Conservation (phyloP, 1,140 invertebrate species). For the Dendrolimus kikuchii region DNA sequence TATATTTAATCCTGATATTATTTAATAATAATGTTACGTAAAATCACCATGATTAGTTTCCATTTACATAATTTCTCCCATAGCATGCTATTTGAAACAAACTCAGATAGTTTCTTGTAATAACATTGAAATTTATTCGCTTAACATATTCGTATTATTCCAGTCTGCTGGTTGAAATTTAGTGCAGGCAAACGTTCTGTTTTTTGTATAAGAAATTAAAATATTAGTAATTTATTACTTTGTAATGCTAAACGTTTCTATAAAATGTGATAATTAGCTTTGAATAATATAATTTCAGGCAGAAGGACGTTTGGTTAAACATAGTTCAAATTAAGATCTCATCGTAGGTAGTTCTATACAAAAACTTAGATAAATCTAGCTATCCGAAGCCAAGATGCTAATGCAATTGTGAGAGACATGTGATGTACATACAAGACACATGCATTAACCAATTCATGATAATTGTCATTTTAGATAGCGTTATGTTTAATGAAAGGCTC, state of each 20-base stretch:
- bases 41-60: too few species aligned
- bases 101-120: too few species aligned
- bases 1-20: too few species aligned
- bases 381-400: slow-evolving; percentile 64
- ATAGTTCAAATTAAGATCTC: slow-evolving; percentile 70
- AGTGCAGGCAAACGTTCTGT: slow-evolving; percentile 13
- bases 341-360: slow-evolving; percentile 56
- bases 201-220: slow-evolving; percentile 18
- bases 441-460: too few species aligned
- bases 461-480: too few species aligned
- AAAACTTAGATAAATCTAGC: slow-evolving; percentile 54
- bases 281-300: slow-evolving; percentile 39
- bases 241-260: slow-evolving; percentile 33
- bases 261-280: slow-evolving; percentile 64
- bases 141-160: background rate
- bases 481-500: slow-evolving; percentile 37
- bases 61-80: too few species aligned
- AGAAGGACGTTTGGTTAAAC: slow-evolving; percentile 47
- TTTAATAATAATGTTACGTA: too few species aligned
- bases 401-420: slow-evolving; percentile 31
- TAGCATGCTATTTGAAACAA: too few species aligned
- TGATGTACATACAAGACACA: slow-evolving; percentile 18
- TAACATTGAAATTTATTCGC: too few species aligned
- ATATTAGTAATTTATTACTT: slow-evolving; percentile 24
- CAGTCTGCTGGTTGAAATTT: slow-evolving; percentile 16